Conservation (phyloP, 2,888 invertebrate genomes). For the Arrhopalites spinosus region DNA sequence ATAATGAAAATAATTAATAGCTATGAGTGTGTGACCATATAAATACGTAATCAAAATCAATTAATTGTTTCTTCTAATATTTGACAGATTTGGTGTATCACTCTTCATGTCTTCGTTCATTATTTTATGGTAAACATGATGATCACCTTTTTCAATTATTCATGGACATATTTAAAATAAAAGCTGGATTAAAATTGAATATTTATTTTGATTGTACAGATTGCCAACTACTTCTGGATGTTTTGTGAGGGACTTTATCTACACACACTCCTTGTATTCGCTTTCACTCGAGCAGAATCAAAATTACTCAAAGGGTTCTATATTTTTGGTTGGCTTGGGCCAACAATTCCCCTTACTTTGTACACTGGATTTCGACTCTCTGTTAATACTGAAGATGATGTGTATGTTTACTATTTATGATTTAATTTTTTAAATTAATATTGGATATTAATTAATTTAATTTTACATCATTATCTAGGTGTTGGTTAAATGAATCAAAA, state of each 20-base stretch:
- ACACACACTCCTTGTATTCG: slow-evolving; percentile 88
- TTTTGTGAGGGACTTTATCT: slow-evolving; percentile 84
- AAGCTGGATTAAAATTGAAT: too few species aligned
- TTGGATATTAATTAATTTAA: neutral
- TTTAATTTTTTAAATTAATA: neutral
- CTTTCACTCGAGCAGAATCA: slow-evolving; percentile 87
- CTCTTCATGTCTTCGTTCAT: slow-evolving; percentile 79
- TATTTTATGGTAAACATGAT: slow-evolving; percentile 83
- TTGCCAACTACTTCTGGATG: slow-evolving; percentile 95
- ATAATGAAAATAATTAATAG: too few species aligned
- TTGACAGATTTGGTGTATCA: slow-evolving; percentile 76
- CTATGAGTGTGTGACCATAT: too few species aligned
- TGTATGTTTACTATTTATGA: slow-evolving; percentile 62
- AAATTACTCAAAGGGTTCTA: slow-evolving; percentile 81
- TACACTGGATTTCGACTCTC: slow-evolving; percentile 66
- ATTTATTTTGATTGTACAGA: too few species aligned
- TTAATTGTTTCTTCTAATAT: slow-evolving; percentile 51
- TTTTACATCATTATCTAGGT: slow-evolving; percentile 61
- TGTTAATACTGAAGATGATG: slow-evolving; percentile 17
- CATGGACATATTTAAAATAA: too few species aligned
- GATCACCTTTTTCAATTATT: too few species aligned
- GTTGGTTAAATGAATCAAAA: slow-evolving; percentile 77
- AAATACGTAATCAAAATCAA: too few species aligned
- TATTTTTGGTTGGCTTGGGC: slow-evolving; percentile 82
- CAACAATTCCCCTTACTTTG: slow-evolving; percentile 68